A percentile compares a stretch with the other conserved stretches of the same genome.
Conservation (phyloP, 2,888 invertebrate species). For the Scrobipalpa atriplicella region DNA sequence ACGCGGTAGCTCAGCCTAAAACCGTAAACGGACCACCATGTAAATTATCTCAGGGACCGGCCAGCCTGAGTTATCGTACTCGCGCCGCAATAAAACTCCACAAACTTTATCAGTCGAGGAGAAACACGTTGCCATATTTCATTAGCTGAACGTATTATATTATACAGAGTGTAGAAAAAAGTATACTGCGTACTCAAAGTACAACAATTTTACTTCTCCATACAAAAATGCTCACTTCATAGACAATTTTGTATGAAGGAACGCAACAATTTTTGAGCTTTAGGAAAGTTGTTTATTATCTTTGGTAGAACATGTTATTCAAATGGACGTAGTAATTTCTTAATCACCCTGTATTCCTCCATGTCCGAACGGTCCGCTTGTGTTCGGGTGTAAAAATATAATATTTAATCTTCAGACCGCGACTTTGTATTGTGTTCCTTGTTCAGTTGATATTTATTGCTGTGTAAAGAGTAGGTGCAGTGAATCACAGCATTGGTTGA, state of each 20-base stretch:
- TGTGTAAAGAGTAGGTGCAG: slow-evolving; percentile 55
- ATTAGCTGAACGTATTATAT: slow-evolving; percentile 71
- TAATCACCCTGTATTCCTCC: no score
- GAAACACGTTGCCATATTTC: slow-evolving; percentile 76
- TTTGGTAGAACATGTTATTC: no score
- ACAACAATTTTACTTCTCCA: no score
- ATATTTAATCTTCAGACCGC: slow-evolving; percentile 73
- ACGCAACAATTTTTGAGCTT: no score
- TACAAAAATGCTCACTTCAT: no score
- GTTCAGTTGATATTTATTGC: slow-evolving; percentile 66
- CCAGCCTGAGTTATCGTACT: slow-evolving; percentile 70
- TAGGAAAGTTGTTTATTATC: no score
- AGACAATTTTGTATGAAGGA: no score
- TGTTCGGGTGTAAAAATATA: slow-evolving; percentile 72
- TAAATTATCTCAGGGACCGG: slow-evolving; percentile 69
- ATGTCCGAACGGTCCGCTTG: no score
- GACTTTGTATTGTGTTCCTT: slow-evolving; percentile 64
- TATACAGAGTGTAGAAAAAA: no score
- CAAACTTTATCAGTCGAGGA: slow-evolving; percentile 76
- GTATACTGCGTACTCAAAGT: no score
- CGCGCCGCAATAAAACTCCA: slow-evolving; percentile 74
- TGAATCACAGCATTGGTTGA: slow-evolving; percentile 40
- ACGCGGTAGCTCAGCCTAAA: slow-evolving; percentile 64
- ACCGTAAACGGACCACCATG: slow-evolving; percentile 69
- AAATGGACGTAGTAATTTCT: no score